Base-by-base conservation (phyloP, 1,140 invertebrate genomes). In the Hesperophylax magnus region DNA sequence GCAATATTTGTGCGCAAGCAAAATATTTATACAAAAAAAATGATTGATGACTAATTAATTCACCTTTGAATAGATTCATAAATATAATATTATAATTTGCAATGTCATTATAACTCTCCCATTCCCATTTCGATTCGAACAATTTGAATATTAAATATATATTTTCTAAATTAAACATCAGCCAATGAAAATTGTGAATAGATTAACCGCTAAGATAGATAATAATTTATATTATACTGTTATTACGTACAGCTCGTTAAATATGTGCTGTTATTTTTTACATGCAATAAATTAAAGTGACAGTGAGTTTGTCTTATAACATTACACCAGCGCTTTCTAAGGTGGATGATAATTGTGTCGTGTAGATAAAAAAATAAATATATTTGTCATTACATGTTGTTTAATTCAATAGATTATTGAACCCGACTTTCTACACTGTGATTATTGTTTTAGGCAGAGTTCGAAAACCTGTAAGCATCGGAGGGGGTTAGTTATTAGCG, bases 171-270 rank as follows among this genome's bases (percentile, higher is more conserved):
- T 65, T 27, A 65, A 31, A 65, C 22, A 24, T 65, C 20, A 24
- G 27, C 24, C 61, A 65, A 65, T 65, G 17, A 65, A 20, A 65
- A 65, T 65, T 24, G 61, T 65, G 61, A 11, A 31, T 65, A 65
- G 61, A 65, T 63, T n/a, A 63, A 61, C n/a, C 20, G 24, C 18
- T 27, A 22, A 63, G 54, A 56, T 56, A 56, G 17, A n/a, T 7
- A n/a, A n/a, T 1, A 18, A 20, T 60, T 60, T 60, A 60, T 58
- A 58, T 6, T 39, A 5, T 27, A 39, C 0, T 6, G 7, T 39
- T 39, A 39, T 39, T 39, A 39, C 34, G 34, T 39, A 6, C 34
- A 39, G 34, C 3, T 39, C 34, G 34, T 39, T 39, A 39, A 39
- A 9, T 39, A 39, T 39, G 34, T 39, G 3, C 9, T 20, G 18